Percentiles rank a stretch among this genome's conserved stretches.
Evolutionary conservation across 2,797 vertebrate genomes (phyloP).

Genomic region (Streptopelia turtur): DNA sequence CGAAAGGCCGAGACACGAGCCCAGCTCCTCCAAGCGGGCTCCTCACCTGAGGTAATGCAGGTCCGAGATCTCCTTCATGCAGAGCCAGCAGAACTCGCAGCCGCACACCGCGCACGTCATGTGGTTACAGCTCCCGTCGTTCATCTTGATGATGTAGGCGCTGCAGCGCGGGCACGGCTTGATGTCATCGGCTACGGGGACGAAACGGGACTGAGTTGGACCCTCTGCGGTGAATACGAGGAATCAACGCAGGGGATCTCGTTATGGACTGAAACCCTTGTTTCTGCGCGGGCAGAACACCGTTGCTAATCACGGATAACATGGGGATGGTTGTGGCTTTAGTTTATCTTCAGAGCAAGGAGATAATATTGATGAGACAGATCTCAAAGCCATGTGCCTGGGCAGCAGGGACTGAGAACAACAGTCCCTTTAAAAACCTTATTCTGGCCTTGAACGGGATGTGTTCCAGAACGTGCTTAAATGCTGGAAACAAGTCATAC

Average conservation of each 20-base stretch:
- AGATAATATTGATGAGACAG: neutral
- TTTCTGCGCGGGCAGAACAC: accelerated
- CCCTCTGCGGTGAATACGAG: accelerated
- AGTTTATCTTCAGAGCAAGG: neutral
- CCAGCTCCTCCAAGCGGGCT: accelerated
- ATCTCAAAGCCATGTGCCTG: neutral
- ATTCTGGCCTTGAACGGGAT: neutral
- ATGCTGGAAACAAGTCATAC: constrained; percentile 10
- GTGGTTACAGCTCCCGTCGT: constrained; percentile 98
- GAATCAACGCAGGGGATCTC: accelerated
- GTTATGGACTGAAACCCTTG: accelerated
- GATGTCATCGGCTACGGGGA: constrained; percentile 90
- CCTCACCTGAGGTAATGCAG: constrained; percentile 98
- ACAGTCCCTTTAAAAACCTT: neutral
- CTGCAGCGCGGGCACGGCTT: constrained; percentile 97
- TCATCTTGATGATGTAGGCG: constrained; percentile 99
- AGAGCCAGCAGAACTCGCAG: constrained; percentile 99
- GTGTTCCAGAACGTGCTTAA: neutral
- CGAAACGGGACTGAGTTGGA: neutral
- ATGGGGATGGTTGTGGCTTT: accelerated
- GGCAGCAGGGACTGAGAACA: neutral
- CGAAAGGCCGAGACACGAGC: accelerated
- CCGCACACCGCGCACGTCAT: constrained; percentile 98
- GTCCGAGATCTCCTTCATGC: constrained; percentile 99
- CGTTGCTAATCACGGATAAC: accelerated